Base-by-base conservation (phyloP, 2,888 invertebrate species). In the Argyresthia goedartella region DNA sequence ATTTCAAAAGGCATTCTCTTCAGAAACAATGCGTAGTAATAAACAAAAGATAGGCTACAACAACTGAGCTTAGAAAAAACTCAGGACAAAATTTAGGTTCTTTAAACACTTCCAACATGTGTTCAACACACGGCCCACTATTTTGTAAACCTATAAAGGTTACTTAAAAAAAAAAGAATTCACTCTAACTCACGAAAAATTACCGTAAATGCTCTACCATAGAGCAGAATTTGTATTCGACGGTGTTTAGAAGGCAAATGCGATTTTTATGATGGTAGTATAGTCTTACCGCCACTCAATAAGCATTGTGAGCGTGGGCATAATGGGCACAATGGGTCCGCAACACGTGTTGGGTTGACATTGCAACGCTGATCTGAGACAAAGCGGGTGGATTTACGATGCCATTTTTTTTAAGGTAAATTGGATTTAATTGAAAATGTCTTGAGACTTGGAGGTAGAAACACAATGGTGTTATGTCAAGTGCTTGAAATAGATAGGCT, bases 131-230 rank as follows among this genome's bases (percentile, higher is more conserved):
- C 72, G 71, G 73, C 71, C 65, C 25, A 42, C 1, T 25, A 72
- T 77, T 78, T 73, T 76, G 67, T 68, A 53, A 46, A n/a, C 50
- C 50, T 50, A 25, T 44, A 54, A 55, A 57, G 53, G 54, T 59
- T 58, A 57, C 52, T 35, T 35, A 48, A 13, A 48, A 10, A 9
- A 35, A 36, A 36, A 44, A 15, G 15, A 48, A 10, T 8, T 36
- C 7, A 15, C 43, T 35, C 15, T 6, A 9, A 33, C 33, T 11
- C 43, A 15, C 42, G 49, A 44, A 44, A 44, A 13, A 44, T 25
- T 25, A 6, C 6, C 25, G 25, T 25, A 25, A 25, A 25, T 25
- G 41, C n/a, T 41, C 11, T 13, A 41, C 11, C 11, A 10, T 41
- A 11, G 41, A 10, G 10, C 41, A 41, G 41, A 11, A 1, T 41